Evolutionary conservation across 2,797 vertebrate genomes (phyloP).

Genomic region (Calcarius lapponicus): DNA sequence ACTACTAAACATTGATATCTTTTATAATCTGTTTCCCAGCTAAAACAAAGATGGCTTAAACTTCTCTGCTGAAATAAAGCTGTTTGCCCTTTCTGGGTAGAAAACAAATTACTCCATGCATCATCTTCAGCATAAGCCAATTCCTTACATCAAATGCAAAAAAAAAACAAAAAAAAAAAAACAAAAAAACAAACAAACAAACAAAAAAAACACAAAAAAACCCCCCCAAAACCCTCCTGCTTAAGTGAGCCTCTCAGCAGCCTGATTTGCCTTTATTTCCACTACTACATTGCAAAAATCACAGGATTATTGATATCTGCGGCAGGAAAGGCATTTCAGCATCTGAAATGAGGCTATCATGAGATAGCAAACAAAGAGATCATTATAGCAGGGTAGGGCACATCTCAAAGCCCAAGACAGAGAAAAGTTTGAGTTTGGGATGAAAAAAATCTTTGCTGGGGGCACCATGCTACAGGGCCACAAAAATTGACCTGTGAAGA

Average conservation of each 20-base stretch:
- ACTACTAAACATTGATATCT: not conserved
- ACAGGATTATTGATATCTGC: not conserved
- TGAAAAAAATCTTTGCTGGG: not conserved
- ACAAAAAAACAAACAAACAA: fast-evolving
- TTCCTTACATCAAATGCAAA: not conserved
- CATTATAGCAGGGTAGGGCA: not conserved
- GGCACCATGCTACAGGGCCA: not conserved
- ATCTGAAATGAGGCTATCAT: not conserved
- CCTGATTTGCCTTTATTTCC: not conserved
- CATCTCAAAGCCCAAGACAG: not conserved
- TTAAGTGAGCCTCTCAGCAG: not conserved
- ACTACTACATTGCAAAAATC: not conserved
- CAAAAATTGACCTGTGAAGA: not conserved
- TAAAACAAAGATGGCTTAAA: not conserved
- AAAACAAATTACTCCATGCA: not conserved
- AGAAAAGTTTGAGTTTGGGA: not conserved
- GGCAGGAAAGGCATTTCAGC: not conserved
- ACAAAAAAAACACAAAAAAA: too few species aligned
- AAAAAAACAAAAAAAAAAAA: fast-evolving
- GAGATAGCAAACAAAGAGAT: not conserved
- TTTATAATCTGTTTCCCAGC: not conserved
- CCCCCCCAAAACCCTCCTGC: not conserved
- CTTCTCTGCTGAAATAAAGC: not conserved
- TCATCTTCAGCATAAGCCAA: not conserved
- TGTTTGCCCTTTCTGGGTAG: not conserved